phyloP scores from a whole-genome alignment of 2,888 invertebrate genomes.

The Habroteleia sp. region DNA sequence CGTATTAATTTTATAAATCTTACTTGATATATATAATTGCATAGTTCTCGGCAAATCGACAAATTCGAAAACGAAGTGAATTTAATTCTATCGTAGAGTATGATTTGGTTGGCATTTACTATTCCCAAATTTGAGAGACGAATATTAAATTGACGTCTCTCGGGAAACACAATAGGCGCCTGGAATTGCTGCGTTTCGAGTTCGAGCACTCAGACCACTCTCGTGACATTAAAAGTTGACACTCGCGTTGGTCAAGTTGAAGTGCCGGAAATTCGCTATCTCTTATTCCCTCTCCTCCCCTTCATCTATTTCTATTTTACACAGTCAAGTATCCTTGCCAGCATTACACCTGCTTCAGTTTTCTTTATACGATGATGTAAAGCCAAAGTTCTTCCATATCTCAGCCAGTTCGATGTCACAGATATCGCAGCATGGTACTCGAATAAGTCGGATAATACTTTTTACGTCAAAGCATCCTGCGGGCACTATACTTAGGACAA shows the following conservation, averaged over 20 bases:
- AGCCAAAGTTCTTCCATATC: constrained; percentile 62
- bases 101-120: constrained; percentile 52
- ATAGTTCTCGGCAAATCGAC: too few species aligned
- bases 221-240: constrained; percentile 72
- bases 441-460: constrained; percentile 46
- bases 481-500: constrained; percentile 32
- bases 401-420: constrained; percentile 54
- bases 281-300: constrained; percentile 5
- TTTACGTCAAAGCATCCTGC: constrained; percentile 40
- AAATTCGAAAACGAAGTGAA: constrained; percentile 28
- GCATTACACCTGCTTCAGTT: constrained; percentile 47
- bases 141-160: constrained; percentile 50
- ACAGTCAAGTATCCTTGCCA: constrained; percentile 28
- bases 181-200: constrained; percentile 52
- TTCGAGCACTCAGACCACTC: constrained; percentile 57
- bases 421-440: constrained; percentile 29
- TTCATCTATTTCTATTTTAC: constrained; percentile 2
- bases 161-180: constrained; percentile 57
- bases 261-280: constrained; percentile 60
- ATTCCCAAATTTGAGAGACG: constrained; percentile 50
- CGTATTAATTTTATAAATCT: too few species aligned
- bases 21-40: too few species aligned
- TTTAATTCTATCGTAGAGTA: constrained; percentile 23
- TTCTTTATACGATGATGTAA: constrained; percentile 55
- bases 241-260: constrained; percentile 67